Conservation (phyloP, 2,797 vertebrate genomes). For the Gambusia yucatana region DNA sequence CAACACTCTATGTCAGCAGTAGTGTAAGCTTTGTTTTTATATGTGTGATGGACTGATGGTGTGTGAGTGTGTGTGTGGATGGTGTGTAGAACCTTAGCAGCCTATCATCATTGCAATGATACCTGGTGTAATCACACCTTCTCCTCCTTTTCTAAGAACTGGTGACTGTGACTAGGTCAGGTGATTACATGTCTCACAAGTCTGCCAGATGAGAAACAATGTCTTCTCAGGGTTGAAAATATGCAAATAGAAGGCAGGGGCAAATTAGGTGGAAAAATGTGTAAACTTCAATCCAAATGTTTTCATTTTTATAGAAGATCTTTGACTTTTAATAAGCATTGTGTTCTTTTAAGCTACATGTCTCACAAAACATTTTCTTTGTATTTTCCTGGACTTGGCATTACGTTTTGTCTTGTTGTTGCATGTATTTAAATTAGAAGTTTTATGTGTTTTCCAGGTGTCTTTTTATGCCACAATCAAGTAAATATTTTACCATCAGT, state of each 20-base stretch:
- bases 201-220: constrained; percentile 3
- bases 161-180: background rate
- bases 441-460: background rate
- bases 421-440: background rate
- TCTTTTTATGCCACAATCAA: background rate
- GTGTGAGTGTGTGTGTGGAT: background rate
- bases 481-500: background rate
- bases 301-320: background rate
- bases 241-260: background rate
- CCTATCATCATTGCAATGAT: background rate
- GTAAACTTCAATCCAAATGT: background rate
- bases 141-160: background rate
- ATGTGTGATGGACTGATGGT: background rate
- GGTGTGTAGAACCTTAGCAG: background rate
- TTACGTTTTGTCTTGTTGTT: background rate
- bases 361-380: background rate
- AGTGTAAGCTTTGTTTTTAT: background rate
- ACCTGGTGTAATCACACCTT: background rate
- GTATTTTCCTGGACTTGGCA: background rate
- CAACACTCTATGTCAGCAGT: background rate
- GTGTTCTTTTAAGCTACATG: background rate
- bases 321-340: background rate
- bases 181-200: constrained; percentile 13
- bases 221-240: background rate
- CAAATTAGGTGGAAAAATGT: background rate